phyloP scores from a whole-genome alignment of 2,797 vertebrate species.

The Sciaenops ocellatus region DNA sequence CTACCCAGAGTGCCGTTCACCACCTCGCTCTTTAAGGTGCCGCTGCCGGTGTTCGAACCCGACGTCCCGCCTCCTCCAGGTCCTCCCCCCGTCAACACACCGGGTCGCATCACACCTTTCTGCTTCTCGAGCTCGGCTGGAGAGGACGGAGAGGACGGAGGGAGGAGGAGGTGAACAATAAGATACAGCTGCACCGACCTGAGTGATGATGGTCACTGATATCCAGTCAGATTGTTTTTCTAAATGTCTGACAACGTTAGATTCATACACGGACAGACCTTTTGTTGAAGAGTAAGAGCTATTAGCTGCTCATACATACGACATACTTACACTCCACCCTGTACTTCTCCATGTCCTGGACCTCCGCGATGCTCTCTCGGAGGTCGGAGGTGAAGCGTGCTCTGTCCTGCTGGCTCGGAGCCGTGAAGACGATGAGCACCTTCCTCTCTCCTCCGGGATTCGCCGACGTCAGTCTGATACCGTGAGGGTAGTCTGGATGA shows the following conservation, averaged over 20 bases:
- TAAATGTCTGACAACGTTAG: no score
- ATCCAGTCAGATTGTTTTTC: neutral
- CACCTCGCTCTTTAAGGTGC: slow-evolving; percentile 84
- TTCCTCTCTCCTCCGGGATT: slow-evolving; percentile 93
- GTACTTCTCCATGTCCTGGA: slow-evolving; percentile 98
- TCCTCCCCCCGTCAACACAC: slow-evolving; percentile 69
- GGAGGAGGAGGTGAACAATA: neutral
- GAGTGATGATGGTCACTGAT: neutral
- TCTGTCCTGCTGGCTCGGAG: slow-evolving; percentile 94
- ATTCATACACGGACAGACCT: no score
- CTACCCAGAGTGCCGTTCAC: slow-evolving; percentile 91
- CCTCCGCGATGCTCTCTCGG: slow-evolving; percentile 93
- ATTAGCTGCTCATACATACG: neutral
- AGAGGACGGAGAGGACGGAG: neutral
- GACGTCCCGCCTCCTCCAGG: slow-evolving; percentile 23
- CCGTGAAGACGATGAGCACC: slow-evolving; percentile 93
- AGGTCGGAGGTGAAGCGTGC: slow-evolving; percentile 93
- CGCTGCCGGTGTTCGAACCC: slow-evolving; percentile 33
- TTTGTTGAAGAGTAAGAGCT: neutral
- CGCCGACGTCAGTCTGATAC: slow-evolving; percentile 91
- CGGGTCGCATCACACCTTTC: slow-evolving; percentile 93
- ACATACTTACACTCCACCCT: slow-evolving; percentile 92
- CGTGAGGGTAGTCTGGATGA: slow-evolving; percentile 91
- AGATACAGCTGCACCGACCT: neutral
- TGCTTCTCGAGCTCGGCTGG: slow-evolving; percentile 95